Evolutionary conservation across 2,888 invertebrate genomes (phyloP).

Genomic region (Macrosoma leucophasiata): DNA sequence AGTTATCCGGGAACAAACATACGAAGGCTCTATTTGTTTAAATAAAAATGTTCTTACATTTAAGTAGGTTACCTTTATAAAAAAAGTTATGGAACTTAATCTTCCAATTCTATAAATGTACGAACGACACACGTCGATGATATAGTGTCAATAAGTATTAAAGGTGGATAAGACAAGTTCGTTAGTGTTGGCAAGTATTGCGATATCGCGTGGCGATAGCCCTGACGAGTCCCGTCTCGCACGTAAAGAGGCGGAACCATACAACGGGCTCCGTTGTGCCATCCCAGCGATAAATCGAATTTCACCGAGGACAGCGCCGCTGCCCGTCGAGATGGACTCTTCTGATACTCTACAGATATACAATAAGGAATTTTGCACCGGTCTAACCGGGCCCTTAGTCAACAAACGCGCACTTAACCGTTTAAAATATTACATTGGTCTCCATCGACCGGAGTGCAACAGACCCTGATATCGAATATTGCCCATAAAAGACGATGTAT

Average conservation of each 20-base stretch:
- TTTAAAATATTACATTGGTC: too few species aligned
- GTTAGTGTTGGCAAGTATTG: conserved; percentile 37
- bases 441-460: too few species aligned
- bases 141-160: conserved; percentile 39
- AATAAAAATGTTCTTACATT: too few species aligned
- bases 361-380: conserved; percentile 39
- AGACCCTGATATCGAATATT: too few species aligned
- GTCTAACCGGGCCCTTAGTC: conserved; percentile 24
- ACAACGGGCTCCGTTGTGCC: conserved; percentile 58
- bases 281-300: conserved; percentile 55
- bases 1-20: too few species aligned
- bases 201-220: conserved; percentile 55
- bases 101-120: too few species aligned
- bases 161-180: conserved; percentile 43
- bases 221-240: conserved; percentile 35
- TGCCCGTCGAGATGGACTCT: conserved; percentile 49
- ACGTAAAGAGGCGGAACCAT: conserved; percentile 53
- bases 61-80: too few species aligned
- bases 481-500: too few species aligned
- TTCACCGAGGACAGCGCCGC: conserved; percentile 56
- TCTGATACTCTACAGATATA: conserved; percentile 48
- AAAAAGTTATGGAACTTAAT: too few species aligned
- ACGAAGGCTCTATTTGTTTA: too few species aligned
- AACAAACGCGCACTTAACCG: too few species aligned
- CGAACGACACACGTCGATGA: conserved; percentile 26